Percentiles rank a stretch among this genome's conserved stretches.
Conservation (phyloP, 2,888 invertebrate species). For the Calliscelio sp. region DNA sequence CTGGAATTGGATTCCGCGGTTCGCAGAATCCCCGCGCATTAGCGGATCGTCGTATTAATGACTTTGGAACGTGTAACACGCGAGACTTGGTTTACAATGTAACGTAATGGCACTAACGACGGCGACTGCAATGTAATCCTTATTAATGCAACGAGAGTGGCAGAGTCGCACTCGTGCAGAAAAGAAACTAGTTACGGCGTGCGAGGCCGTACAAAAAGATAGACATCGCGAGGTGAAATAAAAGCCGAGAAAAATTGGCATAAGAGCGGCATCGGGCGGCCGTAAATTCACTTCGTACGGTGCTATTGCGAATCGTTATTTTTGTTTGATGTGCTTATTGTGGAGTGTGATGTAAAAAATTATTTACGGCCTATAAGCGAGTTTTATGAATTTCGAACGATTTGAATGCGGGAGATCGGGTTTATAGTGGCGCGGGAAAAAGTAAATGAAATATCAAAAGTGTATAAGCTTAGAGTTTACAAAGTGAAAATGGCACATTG, state of each 20-base stretch:
- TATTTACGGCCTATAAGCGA: constrained; percentile 48
- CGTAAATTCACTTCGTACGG: constrained; percentile 39
- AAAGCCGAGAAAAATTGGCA: constrained; percentile 54
- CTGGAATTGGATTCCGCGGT: constrained; percentile 3
- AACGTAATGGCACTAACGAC: constrained; percentile 45
- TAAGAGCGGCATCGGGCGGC: constrained; percentile 25
- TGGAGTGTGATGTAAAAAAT: constrained; percentile 45
- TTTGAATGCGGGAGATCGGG: constrained; percentile 22
- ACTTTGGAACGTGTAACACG: not conserved
- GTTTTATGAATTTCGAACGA: constrained; percentile 62
- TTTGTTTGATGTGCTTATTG: constrained; percentile 49
- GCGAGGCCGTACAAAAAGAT: constrained; percentile 33
- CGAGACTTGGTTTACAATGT: constrained; percentile 35
- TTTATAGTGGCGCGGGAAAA: constrained; percentile 41
- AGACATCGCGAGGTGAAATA: constrained; percentile 17
- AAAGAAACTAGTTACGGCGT: constrained; percentile 55
- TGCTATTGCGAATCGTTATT: constrained; percentile 54
- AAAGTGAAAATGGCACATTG: constrained; percentile 27
- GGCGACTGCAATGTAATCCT: constrained; percentile 42
- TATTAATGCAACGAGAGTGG: constrained; percentile 61
- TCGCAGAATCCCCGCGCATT: too few relatives aligned
- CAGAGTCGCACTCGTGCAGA: constrained; percentile 21
- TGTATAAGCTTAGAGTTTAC: constrained; percentile 15
- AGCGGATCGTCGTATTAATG: constrained; percentile 41
- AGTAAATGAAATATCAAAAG: constrained; percentile 33